Evolutionary conservation across 1,140 invertebrate species (phyloP), one percentile per base, ranked within the genome.

Genomic region (Akabosia matsudoensis): DNA sequence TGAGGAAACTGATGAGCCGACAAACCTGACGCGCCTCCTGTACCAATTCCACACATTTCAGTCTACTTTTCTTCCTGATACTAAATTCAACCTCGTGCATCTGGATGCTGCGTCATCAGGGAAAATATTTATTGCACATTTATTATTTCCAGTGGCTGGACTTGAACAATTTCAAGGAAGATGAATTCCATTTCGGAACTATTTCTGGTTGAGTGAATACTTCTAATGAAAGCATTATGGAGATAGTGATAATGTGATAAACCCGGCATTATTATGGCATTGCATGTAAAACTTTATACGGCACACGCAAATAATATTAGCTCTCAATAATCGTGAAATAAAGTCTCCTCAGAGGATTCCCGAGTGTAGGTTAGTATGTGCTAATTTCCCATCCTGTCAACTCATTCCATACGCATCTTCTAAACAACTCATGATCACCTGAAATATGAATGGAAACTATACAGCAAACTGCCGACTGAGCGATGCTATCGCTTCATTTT

Each of bases 131-230:
- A 67, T 67, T 67, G 30, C 24, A 31, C 61, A 67, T 67, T 67
- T n/a, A 22, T 67, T 67, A 67, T 67, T 67, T 67, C 61, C 61
- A 67, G 31, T 30, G 61, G 22, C 61, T 67, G 61, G 61, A 30
- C 61, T 30, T 67, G 61, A 67, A 67, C 28, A 30, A 67, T 67
- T 67, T 67, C 61, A 67, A 67, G 61, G 61, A 28, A n/a, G n/a
- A 10, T 31, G 28, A 24, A 67, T 31, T 67, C n/a, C 61, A 67
- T 67, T 67, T 30, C 61, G 26, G 4, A 56, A 13, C 7, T 22
- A 22, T 56, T 56, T 56, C 10, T 18, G 18, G 7, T 45, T 18
- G 37, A 45, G 37, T 45, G 18, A 45, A 10, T 45, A 45, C 37
- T 45, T 45, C n/a, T n/a, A n/a, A n/a, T 45, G 18, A 45, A 18